Evolutionary conservation across 2,888 invertebrate species (phyloP).

Genomic region (Eurytoma californica): DNA sequence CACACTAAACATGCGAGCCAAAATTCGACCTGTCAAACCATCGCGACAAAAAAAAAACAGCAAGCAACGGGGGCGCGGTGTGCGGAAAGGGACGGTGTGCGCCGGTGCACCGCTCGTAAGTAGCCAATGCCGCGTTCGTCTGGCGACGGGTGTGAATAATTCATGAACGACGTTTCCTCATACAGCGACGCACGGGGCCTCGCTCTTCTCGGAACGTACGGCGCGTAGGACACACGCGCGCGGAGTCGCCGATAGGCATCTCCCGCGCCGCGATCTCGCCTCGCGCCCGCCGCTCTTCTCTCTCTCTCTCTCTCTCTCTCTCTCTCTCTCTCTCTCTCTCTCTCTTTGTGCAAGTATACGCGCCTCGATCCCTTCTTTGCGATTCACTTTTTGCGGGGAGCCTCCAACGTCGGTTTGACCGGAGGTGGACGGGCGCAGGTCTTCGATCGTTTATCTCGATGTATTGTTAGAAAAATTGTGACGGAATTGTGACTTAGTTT

Average conservation of each 20-base stretch:
- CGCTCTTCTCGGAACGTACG: conserved; percentile 72
- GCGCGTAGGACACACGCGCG: conserved; percentile 24
- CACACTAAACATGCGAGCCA: too few relatives aligned
- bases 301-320: neutral
- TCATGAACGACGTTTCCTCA: conserved; percentile 73
- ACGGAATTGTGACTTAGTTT: too few relatives aligned
- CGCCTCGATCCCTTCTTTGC: conserved; percentile 2
- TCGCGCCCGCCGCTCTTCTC: neutral
- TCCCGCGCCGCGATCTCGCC: conserved; percentile 46
- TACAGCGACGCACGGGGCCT: conserved; percentile 70
- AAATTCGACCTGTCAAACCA: too few relatives aligned
- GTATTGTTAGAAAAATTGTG: neutral
- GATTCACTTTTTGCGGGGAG: conserved; percentile 27
- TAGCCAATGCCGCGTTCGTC: conserved; percentile 64
- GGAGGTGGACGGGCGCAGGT: too few relatives aligned
- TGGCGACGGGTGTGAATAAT: conserved; percentile 71
- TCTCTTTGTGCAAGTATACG: neutral
- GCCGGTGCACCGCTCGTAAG: conserved; percentile 37
- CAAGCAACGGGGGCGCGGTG: neutral
- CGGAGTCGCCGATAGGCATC: conserved; percentile 38
- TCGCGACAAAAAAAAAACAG: too few relatives aligned
- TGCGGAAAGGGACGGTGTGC: neutral
- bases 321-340: neutral
- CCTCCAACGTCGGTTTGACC: neutral
- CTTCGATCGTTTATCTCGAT: neutral